These are phyloP conservation scores for Homarus americanus DNA, from an alignment of 1,140 invertebrate genomes.

Conservation along the genomic window DNA sequence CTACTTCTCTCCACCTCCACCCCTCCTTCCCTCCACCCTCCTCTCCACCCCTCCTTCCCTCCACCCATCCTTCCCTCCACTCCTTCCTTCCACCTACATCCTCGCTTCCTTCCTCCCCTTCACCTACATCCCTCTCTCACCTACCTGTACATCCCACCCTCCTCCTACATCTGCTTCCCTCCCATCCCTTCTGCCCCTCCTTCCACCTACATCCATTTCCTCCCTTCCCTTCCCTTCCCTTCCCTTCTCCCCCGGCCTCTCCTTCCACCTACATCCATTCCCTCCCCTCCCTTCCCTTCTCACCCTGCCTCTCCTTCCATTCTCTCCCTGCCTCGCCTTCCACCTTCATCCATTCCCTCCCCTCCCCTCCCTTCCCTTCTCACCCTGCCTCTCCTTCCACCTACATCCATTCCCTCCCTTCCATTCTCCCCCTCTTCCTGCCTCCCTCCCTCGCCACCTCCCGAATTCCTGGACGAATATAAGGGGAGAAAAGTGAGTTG, in stretches of 20 bases:
- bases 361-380: background rate
- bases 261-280: background rate
- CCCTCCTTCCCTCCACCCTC: too few species aligned
- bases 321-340: background rate
- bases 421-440: background rate
- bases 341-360: background rate
- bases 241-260: background rate
- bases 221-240: background rate
- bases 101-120: too few species aligned
- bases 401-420: background rate
- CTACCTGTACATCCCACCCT: too few species aligned
- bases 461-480: background rate
- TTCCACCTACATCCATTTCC: background rate
- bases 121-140: too few species aligned
- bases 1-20: too few species aligned
- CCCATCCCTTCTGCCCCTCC: too few species aligned
- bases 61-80: too few species aligned
- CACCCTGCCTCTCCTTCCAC: background rate
- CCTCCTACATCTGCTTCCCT: too few species aligned
- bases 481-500: conserved; percentile 21
- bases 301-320: too few species aligned
- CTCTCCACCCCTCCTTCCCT: too few species aligned
- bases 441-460: background rate
- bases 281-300: background rate
- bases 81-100: too few species aligned